Base-by-base conservation (phyloP, 2,888 invertebrate species). In the Scotopteryx bipunctaria region DNA sequence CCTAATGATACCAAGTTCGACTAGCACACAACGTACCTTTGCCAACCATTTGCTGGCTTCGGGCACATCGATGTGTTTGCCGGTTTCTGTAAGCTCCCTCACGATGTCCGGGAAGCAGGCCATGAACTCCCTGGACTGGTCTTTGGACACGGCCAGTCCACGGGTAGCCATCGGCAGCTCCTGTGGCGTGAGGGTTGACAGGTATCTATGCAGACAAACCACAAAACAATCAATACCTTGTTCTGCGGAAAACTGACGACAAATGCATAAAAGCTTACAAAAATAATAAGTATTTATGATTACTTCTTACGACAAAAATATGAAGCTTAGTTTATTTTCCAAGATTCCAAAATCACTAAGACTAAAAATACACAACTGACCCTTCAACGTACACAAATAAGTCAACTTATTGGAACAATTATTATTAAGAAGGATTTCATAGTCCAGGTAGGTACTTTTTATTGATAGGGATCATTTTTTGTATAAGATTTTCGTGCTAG, bases 121-220 rank as follows among this genome's bases (percentile, higher is more conserved):
- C 95, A 97, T 95, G 87, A 97, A 95, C 80, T 96, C 96, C 69
- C 96, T 91, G 78, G 94, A 94, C 86, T 97, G 96, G 84, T 97
- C 96, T 87, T 95, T 96, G 55, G 93, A 93, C 40, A 94, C 92
- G 38, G 93, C 92, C 67, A 93, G 91, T 72, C 91, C 91, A 59
- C 92, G 92, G 59, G 93, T 91, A 55, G 93, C 92, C 78, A 91
- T 81, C 59, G 93, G 92, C 77, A 92, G 86, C 73, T 91, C 89
- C 76, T 93, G 92, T 57, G 92, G 90, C 69, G 93, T 92, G 75
- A 93, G 87, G 63, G 93, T 93, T 38, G 93, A 93, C 75, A 93
- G 84, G 81, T 83, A 91, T 83, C 91, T 91, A 85, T 54, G 48
- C 40, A 42, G 25, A 43, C 27, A 51, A 43, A 56, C 32, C 35